Evolutionary conservation across 2,797 vertebrate genomes (phyloP), one percentile per base, ranked within the genome.

Genomic region (Synanceia verrucosa): DNA sequence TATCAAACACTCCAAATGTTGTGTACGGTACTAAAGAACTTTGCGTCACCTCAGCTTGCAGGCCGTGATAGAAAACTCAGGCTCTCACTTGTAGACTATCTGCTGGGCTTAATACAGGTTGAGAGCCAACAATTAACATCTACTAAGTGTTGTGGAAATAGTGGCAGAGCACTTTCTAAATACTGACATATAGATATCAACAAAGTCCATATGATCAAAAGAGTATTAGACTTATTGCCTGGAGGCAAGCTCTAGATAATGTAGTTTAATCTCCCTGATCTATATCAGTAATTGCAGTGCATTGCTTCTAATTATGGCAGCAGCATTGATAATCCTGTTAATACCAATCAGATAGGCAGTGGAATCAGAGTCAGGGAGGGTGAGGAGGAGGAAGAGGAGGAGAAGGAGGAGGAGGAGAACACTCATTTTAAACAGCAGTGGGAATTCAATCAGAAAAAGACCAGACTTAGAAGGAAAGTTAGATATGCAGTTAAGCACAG

Each of bases 241-340:
- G 61, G 70, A 79, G 89, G 85, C 75, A 73, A 88, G 76, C 74
- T 76, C 69, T 58, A 84, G 75, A 87, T 90, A 88, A 90, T 91
- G 79, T 92, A 86, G 85, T 88, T 92, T 89, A 93, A 94, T 93
- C 88, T 88, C 67, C 53, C 73, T 78, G 91, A 94, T 93, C 90
- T 87, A 83, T 90, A 93, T 92, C 86, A 86, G 91, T 92, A 93
- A 93, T 93, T 91, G 87, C 76, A 75, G 60, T 77, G 88, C 76
- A 86, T 93, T 92, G 88, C 78, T 76, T 87, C 85, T 93, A 93
- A 94, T 94, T 93, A 93, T 80, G 81, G 89, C 83, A 67, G 82
- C 78, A 79, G 85, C 91, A 92, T 79, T 89, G 87, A 92, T 92
- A 94, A 94, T 93, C 91, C 91, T 84, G 77, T 93, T 94, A 93